These are phyloP conservation scores for Craseonycteris thonglongyai DNA, from an alignment of 2,113 vertebrate species.

Conservation along the genomic window DNA sequence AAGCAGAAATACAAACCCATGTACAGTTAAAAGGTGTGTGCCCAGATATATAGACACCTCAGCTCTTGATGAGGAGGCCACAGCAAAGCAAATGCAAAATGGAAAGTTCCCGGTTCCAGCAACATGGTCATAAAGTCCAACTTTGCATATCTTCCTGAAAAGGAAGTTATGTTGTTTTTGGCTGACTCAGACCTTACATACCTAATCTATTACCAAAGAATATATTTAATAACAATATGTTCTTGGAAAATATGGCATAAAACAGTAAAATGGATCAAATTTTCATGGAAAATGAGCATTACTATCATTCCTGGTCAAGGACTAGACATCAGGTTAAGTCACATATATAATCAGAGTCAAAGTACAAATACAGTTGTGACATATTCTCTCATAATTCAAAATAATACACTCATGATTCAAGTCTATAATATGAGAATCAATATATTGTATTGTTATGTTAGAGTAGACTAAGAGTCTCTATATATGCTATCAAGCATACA, in stretches of 20 bases:
- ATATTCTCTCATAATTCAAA: not conserved
- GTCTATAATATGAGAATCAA: not conserved
- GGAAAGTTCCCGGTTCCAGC: not conserved
- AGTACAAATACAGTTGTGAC: not conserved
- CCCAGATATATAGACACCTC: not conserved
- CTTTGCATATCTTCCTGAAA: constrained; percentile 9
- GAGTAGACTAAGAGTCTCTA: not conserved
- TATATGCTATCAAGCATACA: not conserved
- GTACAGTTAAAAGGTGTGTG: not conserved
- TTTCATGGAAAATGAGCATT: not conserved
- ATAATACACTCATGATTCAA: not conserved
- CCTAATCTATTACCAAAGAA: not conserved
- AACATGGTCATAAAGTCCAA: not conserved
- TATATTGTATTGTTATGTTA: constrained; percentile 1
- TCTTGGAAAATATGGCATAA: constrained; percentile 17
- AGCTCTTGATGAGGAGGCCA: not conserved
- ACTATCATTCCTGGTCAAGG: not conserved
- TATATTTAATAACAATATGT: not conserved
- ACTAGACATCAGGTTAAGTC: not conserved
- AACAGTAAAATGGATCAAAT: not conserved
- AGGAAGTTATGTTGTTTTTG: not conserved
- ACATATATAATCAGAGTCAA: not conserved
- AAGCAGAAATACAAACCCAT: not conserved
- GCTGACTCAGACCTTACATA: not conserved
- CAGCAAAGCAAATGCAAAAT: not conserved